Base-by-base conservation (phyloP, 2,113 vertebrate species). In the Sorex araneus region DNA sequence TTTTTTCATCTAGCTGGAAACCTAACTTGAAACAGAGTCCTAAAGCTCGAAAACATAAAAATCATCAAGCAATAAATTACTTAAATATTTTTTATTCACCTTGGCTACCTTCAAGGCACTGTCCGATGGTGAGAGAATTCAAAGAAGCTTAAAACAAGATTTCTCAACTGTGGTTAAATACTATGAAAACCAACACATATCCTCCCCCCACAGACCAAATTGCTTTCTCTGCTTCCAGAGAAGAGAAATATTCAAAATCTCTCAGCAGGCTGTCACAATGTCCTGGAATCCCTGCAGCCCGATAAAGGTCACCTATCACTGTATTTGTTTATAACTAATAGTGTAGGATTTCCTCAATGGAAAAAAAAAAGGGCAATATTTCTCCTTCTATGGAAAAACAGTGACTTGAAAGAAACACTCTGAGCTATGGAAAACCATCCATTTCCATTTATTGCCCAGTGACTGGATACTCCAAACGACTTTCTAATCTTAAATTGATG, bases 271-370 rank as follows among this genome's bases (percentile, higher is more conserved):
- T 69, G 54, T 50, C 73, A 34, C 28, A 8, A 1, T 2, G 69
- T 32, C 80, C 64, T 81, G 21, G 78, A 73, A 86, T 83, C 9
- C 50, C 64, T 40, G 34, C n/a, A 54, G 19, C 25, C 80, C 27
- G 4, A 43, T 45, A 95, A 87, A 92, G 91, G 96, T 95, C 95
- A 94, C 75, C 73, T 66, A 36, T 11, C 67, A 34, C 79, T 86
- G n/a, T 34, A 84, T 95, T 81, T 91, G 81, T 89, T 94, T 79
- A 90, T 23, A 82, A 45, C 12, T 67, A 13, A 70, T 40, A 57
- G 40, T 76, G 84, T 12, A 74, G 36, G 28, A 60, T 70, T 40
- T 43, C 54, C 23, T n/a, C 67, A 74, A 30, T 47, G 50, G 43
- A 60, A 75, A 27, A 12, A n/a, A 60, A 75, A 27, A 12, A n/a